Base-by-base conservation (phyloP, 2,113 vertebrate genomes). In the Phalacrocorax carbo region DNA sequence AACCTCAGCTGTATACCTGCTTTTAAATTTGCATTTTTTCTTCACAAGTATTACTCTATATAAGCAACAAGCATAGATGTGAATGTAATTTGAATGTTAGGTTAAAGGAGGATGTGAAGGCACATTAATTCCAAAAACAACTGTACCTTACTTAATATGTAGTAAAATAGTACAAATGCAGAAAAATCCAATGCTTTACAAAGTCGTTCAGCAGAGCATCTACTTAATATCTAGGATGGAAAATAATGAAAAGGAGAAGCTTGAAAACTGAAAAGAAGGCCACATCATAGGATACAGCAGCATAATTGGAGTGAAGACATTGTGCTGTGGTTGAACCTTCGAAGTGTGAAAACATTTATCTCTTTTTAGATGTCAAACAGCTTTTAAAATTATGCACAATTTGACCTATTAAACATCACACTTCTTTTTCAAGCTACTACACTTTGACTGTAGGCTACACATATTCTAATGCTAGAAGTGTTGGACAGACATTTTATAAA, bases 261-360 rank as follows among this genome's bases (percentile, higher is more conserved):
- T 94, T 97, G 98, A 87, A 86, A 72, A 30, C 13, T 69, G 75
- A 44, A 51, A 48, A 64, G 55, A 98, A 98, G 97, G 98, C 98
- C 97, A 98, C 96, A 98, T 97, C 89, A 95, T 62, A 97, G 92
- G 95, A 94, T 92, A 97, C 61, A 98, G 96, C 96, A 61, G 96
- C 92, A 96, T 98, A 99, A 99, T 98, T 98, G 98, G 95, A 97
- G 92, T 89, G 91, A 98, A 97, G 95, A 96, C 94, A 90, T 40
- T 96, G 97, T 97, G 97, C 94, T 36, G 40, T 96, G 94, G 98
- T 98, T 98, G 97, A 98, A 98, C 1, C 19, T 95, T 96, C 14
- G 78, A 98, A 98, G 97, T 97, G 96, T 97, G 98, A 99, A 99
- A 98, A 97, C 95, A 97, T 98, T 98, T 98, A 96, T 98, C 97